Conservation (phyloP, 1,140 invertebrate genomes). For the Argopecten irradians region DNA sequence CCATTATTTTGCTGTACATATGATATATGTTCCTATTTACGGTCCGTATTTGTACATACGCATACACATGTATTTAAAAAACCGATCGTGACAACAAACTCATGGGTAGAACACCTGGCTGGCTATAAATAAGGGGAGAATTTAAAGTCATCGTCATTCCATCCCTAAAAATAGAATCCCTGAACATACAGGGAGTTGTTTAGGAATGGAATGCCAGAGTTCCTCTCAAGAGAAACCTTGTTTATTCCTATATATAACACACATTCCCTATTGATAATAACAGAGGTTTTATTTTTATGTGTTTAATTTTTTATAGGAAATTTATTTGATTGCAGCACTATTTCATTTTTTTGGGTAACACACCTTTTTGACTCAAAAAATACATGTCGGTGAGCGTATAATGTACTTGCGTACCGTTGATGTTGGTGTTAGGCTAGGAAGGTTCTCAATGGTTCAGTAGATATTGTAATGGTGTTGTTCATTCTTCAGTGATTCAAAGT, state of each 20-base stretch:
- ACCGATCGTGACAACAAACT: background rate
- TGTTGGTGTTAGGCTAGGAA: background rate
- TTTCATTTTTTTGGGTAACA: constrained; percentile 17
- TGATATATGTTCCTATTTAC: background rate
- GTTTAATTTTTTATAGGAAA: constrained; percentile 23
- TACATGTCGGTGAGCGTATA: constrained; percentile 1
- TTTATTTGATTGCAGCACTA: constrained; percentile 22
- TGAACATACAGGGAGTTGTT: background rate
- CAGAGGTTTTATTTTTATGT: constrained; percentile 23
- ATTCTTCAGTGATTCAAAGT: background rate
- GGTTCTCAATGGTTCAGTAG: background rate
- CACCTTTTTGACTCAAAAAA: constrained; percentile 19
- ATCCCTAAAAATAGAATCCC: background rate
- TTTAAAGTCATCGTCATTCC: background rate
- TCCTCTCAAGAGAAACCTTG: background rate
- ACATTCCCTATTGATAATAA: background rate
- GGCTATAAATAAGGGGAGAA: background rate
- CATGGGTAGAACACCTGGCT: background rate
- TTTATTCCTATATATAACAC: background rate
- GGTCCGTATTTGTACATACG: background rate
- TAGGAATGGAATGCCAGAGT: background rate
- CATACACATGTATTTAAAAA: constrained; percentile 20
- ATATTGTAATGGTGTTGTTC: background rate
- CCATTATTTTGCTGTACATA: constrained; percentile 13
- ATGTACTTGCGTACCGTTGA: constrained; percentile 1